Evolutionary conservation across 2,888 invertebrate species (phyloP), one percentile per base, ranked within the genome.

Genomic region (Alsophila aescularia): DNA sequence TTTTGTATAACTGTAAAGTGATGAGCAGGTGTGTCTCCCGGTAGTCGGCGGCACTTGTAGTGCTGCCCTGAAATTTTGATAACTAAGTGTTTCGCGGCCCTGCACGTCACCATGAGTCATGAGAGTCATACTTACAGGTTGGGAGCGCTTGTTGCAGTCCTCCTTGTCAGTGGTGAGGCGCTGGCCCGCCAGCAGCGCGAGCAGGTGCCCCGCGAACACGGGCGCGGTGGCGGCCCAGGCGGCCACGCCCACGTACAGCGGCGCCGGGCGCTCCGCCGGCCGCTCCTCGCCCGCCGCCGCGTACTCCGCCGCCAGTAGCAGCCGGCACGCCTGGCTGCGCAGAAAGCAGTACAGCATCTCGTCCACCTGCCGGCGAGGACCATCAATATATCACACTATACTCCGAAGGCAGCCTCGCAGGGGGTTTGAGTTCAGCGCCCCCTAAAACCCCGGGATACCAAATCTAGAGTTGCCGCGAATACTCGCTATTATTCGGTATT

Each of bases 261-360:
- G 70, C 51, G 69, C 71, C n/a, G 79, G 60, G 1, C 56, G 50
- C 6, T 49, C 64, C 0, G 73, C 62, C 18, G 69, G 62, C 2
- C 41, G 16, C n/a, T 72, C 72, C 24, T 73, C 67, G 64, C 81
- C 82, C 69, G 55, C 80, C 9, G 32, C 24, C 24, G 67, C 87
- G 73, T 66, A 91, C 69, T 92, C 89, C n/a, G 92, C 92, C 3
- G 92, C 93, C n/a, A 90, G 83, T 36, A 93, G 81, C 9, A 95
- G 83, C 4, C 93, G 92, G 73, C 98, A 98, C 52, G 95, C 93
- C 10, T 95, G 93, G 60, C 94, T 94, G 45, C 93, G 87, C 58
- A 97, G 79, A 78, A 96, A 97, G 79, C 98, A 98, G 76, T 95
- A 92, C 14, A 97, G 85, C 73, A 97, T 92, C 73, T 96, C 95